phyloP scores from a whole-genome alignment of 64 coral and sea anemone species.

The Porites australiensis region DNA sequence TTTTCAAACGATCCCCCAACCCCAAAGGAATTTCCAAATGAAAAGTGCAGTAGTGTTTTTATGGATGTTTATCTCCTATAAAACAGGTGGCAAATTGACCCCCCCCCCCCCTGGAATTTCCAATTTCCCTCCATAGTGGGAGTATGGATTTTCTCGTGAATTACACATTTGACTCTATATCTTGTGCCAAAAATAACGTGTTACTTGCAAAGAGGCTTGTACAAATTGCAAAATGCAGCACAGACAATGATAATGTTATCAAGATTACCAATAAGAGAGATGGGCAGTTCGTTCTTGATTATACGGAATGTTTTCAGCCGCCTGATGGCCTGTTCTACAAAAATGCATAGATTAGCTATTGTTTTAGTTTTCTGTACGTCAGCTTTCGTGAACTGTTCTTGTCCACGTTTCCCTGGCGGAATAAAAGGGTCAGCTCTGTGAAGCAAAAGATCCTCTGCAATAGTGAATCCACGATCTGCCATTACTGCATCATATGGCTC shows the following conservation, averaged over 20 bases:
- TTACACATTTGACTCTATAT: too few species aligned
- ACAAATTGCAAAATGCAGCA: slow-evolving; percentile 34
- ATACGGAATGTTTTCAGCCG: slow-evolving; percentile 7
- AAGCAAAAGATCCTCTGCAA: slow-evolving; percentile 19
- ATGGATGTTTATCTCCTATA: background rate
- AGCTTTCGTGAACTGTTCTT: slow-evolving; percentile 24
- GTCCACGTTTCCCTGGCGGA: background rate
- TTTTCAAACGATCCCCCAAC: background rate
- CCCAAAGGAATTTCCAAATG: background rate
- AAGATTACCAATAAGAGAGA: slow-evolving; percentile 22
- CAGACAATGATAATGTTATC: slow-evolving; percentile 29
- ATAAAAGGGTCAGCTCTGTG: background rate
- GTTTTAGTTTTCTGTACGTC: slow-evolving; percentile 21
- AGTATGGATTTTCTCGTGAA: too few species aligned
- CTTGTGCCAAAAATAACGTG: too few species aligned
- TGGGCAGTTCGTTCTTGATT: slow-evolving; percentile 16
- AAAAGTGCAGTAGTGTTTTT: background rate
- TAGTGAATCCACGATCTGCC: slow-evolving; percentile 10
- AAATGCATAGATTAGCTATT: slow-evolving; percentile 10
- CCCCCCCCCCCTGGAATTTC: background rate
- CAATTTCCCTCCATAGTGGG: background rate
- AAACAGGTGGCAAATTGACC: background rate
- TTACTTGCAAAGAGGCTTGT: slow-evolving; percentile 31
- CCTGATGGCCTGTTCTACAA: slow-evolving; percentile 13
- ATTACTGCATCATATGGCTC: slow-evolving; percentile 11